Evolutionary conservation across 2,113 vertebrate genomes (phyloP).

Genomic region (Nettapus auritus): DNA sequence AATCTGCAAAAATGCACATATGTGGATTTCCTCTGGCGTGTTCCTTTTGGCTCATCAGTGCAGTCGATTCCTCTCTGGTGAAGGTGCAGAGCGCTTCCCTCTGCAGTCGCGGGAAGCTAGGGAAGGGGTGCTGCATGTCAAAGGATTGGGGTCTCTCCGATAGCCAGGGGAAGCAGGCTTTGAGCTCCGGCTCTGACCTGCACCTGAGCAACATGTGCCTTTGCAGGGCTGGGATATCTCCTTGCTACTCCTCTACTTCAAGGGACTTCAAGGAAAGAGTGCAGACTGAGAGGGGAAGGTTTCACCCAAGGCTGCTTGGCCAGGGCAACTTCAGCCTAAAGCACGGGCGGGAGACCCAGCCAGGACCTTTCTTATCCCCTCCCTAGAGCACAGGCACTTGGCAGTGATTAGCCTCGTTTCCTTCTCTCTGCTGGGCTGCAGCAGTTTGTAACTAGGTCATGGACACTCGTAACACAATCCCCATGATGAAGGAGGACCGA

Average conservation of each 20-base stretch:
- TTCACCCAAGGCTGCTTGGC: background rate
- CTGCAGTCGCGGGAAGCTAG: accelerated
- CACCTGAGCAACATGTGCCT: accelerated
- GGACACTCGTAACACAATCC: background rate
- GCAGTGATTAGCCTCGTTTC: background rate
- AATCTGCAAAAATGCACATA: accelerated
- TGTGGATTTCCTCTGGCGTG: background rate
- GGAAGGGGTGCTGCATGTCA: background rate
- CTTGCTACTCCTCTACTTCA: background rate
- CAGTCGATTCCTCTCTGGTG: background rate
- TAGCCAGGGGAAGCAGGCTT: background rate
- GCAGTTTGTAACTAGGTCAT: background rate
- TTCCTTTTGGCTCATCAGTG: background rate
- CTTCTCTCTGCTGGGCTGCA: background rate
- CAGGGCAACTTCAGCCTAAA: background rate
- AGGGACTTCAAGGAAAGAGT: background rate
- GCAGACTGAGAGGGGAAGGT: background rate
- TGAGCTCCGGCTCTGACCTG: background rate
- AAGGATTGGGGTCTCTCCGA: background rate
- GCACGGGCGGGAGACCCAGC: background rate
- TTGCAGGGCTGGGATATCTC: background rate
- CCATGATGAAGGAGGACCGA: background rate
- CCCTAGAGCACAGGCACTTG: background rate
- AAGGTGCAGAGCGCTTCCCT: background rate
- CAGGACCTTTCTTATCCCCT: background rate